phyloP scores from a whole-genome alignment of 2,797 vertebrate genomes.

The Chelonia mydas region DNA sequence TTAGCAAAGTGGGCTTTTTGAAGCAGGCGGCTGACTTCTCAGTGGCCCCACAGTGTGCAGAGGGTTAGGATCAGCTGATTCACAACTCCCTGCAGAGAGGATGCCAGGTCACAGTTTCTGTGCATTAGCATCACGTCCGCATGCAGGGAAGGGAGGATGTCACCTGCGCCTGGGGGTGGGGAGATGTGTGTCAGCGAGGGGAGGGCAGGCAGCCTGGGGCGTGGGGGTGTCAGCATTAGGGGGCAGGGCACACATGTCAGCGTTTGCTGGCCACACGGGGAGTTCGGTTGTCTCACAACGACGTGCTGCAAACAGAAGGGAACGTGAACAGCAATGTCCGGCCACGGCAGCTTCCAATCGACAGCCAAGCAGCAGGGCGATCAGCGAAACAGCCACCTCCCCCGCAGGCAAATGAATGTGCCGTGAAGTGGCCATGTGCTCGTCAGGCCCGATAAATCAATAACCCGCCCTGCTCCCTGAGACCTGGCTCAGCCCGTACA shows the following conservation, averaged over 20 bases:
- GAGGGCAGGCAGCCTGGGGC: neutral
- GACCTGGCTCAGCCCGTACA: neutral
- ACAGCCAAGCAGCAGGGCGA: neutral
- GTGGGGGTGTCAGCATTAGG: neutral
- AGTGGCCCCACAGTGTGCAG: neutral
- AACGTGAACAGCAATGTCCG: neutral
- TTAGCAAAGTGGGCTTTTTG: neutral
- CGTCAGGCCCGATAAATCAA: neutral
- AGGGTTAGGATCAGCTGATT: fast-evolving
- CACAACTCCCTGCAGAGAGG: neutral
- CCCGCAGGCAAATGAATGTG: neutral
- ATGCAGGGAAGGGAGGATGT: neutral
- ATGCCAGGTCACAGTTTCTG: neutral
- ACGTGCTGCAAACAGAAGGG: fast-evolving
- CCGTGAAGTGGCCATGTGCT: fast-evolving
- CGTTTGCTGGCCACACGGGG: neutral
- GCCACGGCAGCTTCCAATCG: neutral
- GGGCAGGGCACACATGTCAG: neutral
- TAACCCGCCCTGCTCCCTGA: neutral
- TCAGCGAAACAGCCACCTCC: neutral
- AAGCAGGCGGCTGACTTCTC: neutral
- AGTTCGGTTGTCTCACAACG: neutral
- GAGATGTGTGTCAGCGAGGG: neutral
- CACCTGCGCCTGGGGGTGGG: neutral
- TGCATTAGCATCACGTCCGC: neutral